Evolutionary conservation across 2,797 vertebrate genomes (phyloP).

Genomic region (Sebastes minor): DNA sequence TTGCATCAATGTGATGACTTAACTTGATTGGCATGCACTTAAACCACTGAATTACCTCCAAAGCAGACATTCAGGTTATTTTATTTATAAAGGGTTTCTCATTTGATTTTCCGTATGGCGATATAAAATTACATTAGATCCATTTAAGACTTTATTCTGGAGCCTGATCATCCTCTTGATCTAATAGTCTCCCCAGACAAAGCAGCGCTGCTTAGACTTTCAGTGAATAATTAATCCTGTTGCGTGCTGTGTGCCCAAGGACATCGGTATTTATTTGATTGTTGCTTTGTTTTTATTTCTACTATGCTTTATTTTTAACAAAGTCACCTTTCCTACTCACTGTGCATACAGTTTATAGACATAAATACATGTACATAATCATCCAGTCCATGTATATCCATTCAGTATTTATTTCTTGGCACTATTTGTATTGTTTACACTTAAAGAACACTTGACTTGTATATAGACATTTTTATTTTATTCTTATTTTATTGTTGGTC

Average conservation of each 20-base stretch:
- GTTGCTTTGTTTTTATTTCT: too few relatives aligned
- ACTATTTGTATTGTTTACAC: too few relatives aligned
- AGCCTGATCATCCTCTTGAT: background rate
- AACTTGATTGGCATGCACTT: background rate
- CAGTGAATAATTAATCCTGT: background rate
- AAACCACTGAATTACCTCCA: background rate
- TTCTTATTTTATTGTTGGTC: too few relatives aligned
- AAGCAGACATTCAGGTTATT: background rate
- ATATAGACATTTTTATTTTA: too few relatives aligned
- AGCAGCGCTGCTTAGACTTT: background rate
- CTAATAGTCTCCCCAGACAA: background rate
- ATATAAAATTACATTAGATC: background rate
- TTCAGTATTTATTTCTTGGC: too few relatives aligned
- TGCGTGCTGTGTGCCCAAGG: background rate
- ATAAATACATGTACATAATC: too few relatives aligned
- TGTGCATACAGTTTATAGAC: too few relatives aligned
- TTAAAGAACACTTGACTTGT: too few relatives aligned
- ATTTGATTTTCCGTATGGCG: background rate
- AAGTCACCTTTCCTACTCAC: constrained; percentile 50
- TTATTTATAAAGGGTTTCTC: background rate
- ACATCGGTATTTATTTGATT: background rate
- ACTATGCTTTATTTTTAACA: background rate
- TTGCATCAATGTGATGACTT: background rate
- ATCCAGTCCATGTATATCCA: too few relatives aligned
- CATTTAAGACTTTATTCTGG: background rate